Evolutionary conservation across 1,140 invertebrate species (phyloP).

Genomic region (Propsilocerus akamusi): DNA sequence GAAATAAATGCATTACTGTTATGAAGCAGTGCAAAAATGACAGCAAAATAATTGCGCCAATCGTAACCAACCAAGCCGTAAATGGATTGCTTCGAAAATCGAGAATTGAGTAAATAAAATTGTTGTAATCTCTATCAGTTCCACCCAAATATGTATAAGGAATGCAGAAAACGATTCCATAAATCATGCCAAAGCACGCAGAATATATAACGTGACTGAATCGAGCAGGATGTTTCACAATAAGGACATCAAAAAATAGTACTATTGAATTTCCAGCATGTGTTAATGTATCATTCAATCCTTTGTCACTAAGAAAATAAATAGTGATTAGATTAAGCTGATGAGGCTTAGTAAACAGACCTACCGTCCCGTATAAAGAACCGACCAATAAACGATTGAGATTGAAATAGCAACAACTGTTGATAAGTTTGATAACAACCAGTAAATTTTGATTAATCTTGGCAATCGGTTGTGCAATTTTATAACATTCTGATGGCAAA

Average conservation of each 20-base stretch:
- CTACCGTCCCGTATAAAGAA: background rate
- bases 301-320: background rate
- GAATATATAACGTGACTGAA: background rate
- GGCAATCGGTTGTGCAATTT: background rate
- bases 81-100: background rate
- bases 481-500: background rate
- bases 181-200: background rate
- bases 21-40: background rate
- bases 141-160: background rate
- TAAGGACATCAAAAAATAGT: background rate
- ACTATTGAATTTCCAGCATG: background rate
- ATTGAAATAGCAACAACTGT: background rate
- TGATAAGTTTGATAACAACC: background rate
- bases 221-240: background rate
- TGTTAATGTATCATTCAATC: background rate
- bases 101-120: background rate
- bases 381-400: background rate
- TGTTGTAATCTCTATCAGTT: background rate
- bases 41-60: background rate
- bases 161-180: background rate
- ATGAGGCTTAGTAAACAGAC: background rate
- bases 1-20: background rate
- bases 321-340: background rate
- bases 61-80: background rate
- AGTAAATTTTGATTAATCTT: background rate